Evolutionary conservation across 2,113 vertebrate genomes (phyloP).

Genomic region (Pristiophorus japonicus): DNA sequence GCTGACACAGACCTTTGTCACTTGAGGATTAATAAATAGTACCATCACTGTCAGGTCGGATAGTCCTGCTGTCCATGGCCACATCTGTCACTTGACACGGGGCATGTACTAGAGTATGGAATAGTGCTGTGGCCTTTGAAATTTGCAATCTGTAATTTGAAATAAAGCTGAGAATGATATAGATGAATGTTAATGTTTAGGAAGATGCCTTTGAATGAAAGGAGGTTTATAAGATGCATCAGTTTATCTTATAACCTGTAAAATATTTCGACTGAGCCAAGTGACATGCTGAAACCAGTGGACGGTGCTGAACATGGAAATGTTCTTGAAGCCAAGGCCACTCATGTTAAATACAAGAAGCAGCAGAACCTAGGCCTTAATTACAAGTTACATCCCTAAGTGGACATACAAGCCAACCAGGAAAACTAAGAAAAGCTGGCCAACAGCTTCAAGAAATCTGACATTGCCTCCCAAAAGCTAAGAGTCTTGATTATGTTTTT

Average conservation of each 20-base stretch:
- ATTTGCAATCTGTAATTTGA: slow-evolving; percentile 12
- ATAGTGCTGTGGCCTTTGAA: slow-evolving; percentile 8
- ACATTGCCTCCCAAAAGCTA: background rate
- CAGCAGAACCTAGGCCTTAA: background rate
- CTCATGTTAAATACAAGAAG: background rate
- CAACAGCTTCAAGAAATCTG: background rate
- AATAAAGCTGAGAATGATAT: slow-evolving; percentile 3
- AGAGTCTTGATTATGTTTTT: background rate
- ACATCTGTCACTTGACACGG: background rate
- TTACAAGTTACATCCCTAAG: background rate
- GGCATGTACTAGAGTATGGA: background rate
- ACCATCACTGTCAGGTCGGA: background rate
- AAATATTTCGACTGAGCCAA: background rate
- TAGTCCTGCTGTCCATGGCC: background rate
- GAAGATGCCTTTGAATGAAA: background rate
- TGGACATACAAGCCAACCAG: background rate
- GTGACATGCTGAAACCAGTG: background rate
- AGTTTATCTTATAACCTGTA: background rate
- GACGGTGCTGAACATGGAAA: background rate
- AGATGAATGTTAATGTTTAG: background rate
- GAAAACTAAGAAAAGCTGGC: background rate
- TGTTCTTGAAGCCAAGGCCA: background rate
- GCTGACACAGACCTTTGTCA: background rate
- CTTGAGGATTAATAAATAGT: slow-evolving; percentile 15
- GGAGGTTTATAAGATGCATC: background rate